These are phyloP conservation scores for Eueremaeus valkanovi DNA, from an alignment of 2,888 invertebrate species.

Conservation along the genomic window DNA sequence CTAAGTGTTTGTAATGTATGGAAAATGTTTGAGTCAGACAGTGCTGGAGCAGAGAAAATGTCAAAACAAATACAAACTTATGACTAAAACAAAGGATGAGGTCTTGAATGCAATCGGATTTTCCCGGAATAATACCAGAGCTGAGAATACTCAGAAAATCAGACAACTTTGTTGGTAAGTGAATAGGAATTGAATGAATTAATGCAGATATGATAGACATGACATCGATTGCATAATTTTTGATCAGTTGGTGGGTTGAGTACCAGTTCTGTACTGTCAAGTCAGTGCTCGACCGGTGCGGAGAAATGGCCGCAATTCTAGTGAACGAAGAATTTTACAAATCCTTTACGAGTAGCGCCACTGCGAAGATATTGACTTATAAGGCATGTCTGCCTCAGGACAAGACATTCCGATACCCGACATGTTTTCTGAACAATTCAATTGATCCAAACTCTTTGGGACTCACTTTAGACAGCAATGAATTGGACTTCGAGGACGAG, in stretches of 20 bases:
- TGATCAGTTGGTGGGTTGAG: conserved; percentile 17
- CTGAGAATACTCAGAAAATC: not conserved
- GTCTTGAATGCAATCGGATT: not conserved
- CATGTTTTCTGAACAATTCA: conserved; percentile 11
- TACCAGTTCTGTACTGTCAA: conserved; percentile 17
- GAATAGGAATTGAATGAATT: not conserved
- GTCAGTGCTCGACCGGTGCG: not conserved
- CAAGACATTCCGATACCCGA: not conserved
- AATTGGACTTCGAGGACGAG: not conserved
- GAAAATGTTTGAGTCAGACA: conserved; percentile 14
- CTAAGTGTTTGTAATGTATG: conserved; percentile 15
- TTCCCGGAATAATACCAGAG: not conserved
- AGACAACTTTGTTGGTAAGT: conserved; percentile 26
- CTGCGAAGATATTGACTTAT: not conserved
- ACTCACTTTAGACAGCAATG: not conserved
- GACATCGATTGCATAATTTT: not conserved
- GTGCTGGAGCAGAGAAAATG: conserved; percentile 1
- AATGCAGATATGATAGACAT: not conserved
- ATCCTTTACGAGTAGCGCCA: not conserved
- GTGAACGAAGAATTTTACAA: not conserved
- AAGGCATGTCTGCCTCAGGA: conserved; percentile 4
- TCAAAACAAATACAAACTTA: not conserved
- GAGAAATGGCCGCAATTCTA: not conserved
- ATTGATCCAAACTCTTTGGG: not conserved
- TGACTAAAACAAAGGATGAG: not conserved